These are phyloP conservation scores for Zelostemma sp. DNA, from an alignment of 1,140 invertebrate species.

Conservation along the genomic window DNA sequence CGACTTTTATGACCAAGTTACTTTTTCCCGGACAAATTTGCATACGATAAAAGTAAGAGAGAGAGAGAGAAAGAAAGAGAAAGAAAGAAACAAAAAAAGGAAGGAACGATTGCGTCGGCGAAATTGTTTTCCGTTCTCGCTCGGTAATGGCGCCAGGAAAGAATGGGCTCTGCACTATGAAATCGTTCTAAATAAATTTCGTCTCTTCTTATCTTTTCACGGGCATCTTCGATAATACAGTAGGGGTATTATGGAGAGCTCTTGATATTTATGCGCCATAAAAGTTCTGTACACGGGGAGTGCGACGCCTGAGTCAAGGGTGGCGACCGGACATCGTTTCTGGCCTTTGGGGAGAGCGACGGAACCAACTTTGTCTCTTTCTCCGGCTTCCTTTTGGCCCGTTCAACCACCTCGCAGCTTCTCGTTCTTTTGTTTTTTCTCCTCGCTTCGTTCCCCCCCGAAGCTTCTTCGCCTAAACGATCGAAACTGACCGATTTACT, in stretches of 20 bases:
- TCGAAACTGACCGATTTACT: constrained; percentile 67
- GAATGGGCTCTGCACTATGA: constrained; percentile 48
- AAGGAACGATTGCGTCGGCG: constrained; percentile 8
- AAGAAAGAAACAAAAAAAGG: too few species aligned
- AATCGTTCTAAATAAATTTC: constrained; percentile 56
- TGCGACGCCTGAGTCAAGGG: constrained; percentile 58
- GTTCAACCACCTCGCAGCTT: constrained; percentile 1
- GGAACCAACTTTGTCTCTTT: constrained; percentile 29
- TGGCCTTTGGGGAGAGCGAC: constrained; percentile 51
- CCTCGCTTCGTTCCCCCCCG: constrained; percentile 18
- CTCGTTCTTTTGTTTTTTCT: constrained; percentile 32
- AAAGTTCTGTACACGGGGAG: constrained; percentile 63
- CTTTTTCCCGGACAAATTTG: not conserved
- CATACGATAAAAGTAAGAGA: not conserved
- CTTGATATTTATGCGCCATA: constrained; percentile 70
- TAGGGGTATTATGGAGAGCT: constrained; percentile 65
- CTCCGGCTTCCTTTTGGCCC: constrained; percentile 11
- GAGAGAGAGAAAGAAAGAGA: not conserved
- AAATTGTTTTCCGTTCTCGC: constrained; percentile 34
- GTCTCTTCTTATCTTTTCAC: constrained; percentile 45
- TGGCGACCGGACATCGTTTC: constrained; percentile 64
- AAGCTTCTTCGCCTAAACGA: constrained; percentile 52
- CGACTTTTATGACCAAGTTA: too few species aligned
- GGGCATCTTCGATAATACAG: constrained; percentile 67
- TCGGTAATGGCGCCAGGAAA: constrained; percentile 31